Conservation (phyloP, 2,888 invertebrate species). For the Ochropacha duplaris region DNA sequence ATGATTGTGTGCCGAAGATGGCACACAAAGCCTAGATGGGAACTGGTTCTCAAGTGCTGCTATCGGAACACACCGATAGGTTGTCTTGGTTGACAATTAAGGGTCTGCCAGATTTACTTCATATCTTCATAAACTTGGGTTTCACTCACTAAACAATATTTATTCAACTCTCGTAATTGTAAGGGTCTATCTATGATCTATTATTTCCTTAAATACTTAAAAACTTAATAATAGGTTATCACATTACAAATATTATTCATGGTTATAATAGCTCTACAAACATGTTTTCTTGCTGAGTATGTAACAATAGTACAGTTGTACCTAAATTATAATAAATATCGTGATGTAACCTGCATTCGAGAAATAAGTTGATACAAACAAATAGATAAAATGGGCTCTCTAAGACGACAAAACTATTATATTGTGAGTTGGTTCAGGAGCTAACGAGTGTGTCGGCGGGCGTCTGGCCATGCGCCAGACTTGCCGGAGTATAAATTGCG, state of each 20-base stretch:
- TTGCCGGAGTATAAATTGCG: conserved; percentile 59
- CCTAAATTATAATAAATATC: too few relatives aligned
- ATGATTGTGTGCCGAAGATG: too few relatives aligned
- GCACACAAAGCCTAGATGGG: too few relatives aligned
- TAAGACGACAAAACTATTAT: conserved; percentile 71
- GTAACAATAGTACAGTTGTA: too few relatives aligned
- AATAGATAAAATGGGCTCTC: conserved; percentile 59
- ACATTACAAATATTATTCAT: background rate
- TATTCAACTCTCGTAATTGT: conserved; percentile 16
- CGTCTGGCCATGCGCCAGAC: conserved; percentile 60
- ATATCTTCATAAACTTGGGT: conserved; percentile 14
- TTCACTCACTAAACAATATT: conserved; percentile 26
- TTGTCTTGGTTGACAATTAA: too few relatives aligned
- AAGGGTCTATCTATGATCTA: background rate
- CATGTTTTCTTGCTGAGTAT: background rate
- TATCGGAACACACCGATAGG: too few relatives aligned
- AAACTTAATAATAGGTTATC: too few relatives aligned
- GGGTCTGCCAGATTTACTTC: conserved; percentile 38
- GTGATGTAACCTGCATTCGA: conserved; percentile 40
- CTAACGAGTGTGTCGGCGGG: conserved; percentile 63
- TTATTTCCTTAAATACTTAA: background rate
- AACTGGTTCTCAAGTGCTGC: too few relatives aligned
- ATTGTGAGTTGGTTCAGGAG: conserved; percentile 55
- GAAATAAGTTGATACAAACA: conserved; percentile 54
- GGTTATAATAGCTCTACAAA: background rate